Percentiles rank a stretch among this genome's conserved stretches.
Conservation (phyloP, 2,888 invertebrate species). For the Cetonia aurata region DNA sequence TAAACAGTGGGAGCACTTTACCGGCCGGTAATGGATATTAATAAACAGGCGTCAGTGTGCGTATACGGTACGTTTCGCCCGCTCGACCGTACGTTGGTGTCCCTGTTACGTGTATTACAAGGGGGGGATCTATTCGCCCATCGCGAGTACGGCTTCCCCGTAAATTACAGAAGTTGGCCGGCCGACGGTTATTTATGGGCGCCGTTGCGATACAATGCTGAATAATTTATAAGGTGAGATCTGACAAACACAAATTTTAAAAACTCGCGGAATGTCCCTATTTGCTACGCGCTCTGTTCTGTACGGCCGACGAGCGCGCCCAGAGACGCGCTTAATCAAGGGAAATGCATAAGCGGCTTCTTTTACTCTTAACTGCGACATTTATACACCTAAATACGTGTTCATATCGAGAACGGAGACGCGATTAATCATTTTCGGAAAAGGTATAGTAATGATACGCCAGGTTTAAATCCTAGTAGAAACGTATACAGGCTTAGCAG, state of each 20-base stretch:
- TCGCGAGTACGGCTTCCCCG: conserved; percentile 37
- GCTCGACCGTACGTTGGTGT: neutral
- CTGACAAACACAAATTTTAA: conserved; percentile 66
- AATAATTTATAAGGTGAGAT: conserved; percentile 67
- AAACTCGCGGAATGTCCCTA: conserved; percentile 63
- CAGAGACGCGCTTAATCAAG: conserved; percentile 35
- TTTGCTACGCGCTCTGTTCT: conserved; percentile 56
- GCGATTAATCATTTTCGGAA: conserved; percentile 20
- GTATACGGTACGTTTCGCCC: conserved; percentile 4
- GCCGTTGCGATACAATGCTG: conserved; percentile 62
- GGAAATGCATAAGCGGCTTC: conserved; percentile 32
- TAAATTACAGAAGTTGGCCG: conserved; percentile 51
- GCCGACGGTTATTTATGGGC: conserved; percentile 64
- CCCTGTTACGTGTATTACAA: conserved; percentile 28
- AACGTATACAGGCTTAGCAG: too few relatives aligned
- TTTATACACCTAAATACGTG: conserved; percentile 33
- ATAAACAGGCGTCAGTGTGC: conserved; percentile 37
- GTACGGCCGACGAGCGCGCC: conserved; percentile 10
- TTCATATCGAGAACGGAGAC: conserved; percentile 23
- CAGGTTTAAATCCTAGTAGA: too few relatives aligned
- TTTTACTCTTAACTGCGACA: conserved; percentile 26
- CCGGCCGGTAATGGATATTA: conserved; percentile 46
- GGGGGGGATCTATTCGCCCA: conserved; percentile 40
- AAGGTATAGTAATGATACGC: too few relatives aligned
- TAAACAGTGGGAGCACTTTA: conserved; percentile 62